Evolutionary conservation across 64 coral and sea anemone genomes (phyloP).

Genomic region (Montipora efflorescens): DNA sequence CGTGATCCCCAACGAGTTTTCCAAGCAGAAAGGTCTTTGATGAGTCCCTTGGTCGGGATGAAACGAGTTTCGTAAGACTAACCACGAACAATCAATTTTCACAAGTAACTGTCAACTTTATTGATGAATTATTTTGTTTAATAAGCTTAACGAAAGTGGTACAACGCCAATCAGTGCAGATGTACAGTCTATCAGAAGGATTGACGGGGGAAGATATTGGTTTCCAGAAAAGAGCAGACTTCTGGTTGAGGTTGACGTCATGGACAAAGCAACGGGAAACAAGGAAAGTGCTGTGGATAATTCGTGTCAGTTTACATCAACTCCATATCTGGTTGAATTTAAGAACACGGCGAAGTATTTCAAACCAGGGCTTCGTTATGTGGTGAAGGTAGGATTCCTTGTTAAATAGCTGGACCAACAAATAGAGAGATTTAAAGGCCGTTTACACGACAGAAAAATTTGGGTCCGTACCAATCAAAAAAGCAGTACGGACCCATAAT

Average conservation of each 20-base stretch:
- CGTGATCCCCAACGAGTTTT: too few relatives aligned
- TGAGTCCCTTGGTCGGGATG: too few relatives aligned
- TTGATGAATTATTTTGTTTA: background rate
- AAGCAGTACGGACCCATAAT: too few relatives aligned
- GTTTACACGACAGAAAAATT: too few relatives aligned
- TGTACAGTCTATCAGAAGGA: slow-evolving; percentile 30
- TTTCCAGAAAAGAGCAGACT: slow-evolving; percentile 82
- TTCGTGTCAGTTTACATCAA: slow-evolving; percentile 77
- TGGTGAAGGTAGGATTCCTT: slow-evolving; percentile 63
- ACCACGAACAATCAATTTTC: too few relatives aligned
- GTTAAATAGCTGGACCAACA: too few relatives aligned
- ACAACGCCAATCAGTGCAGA: background rate
- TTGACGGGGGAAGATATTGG: slow-evolving; percentile 56
- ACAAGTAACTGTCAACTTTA: background rate
- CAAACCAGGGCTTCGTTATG: slow-evolving; percentile 87
- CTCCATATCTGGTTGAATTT: slow-evolving; percentile 75
- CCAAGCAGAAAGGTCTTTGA: too few relatives aligned
- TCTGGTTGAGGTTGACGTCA: slow-evolving; percentile 82
- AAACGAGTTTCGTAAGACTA: too few relatives aligned
- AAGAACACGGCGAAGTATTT: slow-evolving; percentile 83
- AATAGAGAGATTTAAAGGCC: too few relatives aligned
- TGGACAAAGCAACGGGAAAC: slow-evolving; percentile 73
- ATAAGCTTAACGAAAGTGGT: background rate
- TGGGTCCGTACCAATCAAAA: too few relatives aligned
- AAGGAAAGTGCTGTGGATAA: slow-evolving; percentile 79